Evolutionary conservation across 2,113 vertebrate genomes (phyloP).

Genomic region (Meleagris gallopavo): DNA sequence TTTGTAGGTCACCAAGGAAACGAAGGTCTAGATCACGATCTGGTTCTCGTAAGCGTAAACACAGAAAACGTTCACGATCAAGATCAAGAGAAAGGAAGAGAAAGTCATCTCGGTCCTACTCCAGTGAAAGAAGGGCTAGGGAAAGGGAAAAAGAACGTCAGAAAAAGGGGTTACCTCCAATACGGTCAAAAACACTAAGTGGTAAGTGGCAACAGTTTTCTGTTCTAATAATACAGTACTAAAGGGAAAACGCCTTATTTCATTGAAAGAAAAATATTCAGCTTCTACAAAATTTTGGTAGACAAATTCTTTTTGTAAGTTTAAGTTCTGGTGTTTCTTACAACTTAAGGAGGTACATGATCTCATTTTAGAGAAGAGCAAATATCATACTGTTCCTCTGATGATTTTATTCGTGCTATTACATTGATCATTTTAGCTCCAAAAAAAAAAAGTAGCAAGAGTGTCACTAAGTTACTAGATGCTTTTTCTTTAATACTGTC

Average conservation of each 20-base stretch:
- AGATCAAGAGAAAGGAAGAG: conserved; percentile 96
- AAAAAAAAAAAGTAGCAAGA: background rate
- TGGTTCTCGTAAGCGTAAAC: conserved; percentile 95
- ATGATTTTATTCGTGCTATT: background rate
- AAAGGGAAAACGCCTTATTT: background rate
- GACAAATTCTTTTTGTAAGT: background rate
- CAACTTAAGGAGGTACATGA: background rate
- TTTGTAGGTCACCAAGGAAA: conserved; percentile 92
- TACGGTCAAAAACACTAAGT: conserved; percentile 94
- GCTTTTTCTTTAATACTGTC: background rate
- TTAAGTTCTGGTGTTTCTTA: background rate
- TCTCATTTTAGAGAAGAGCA: background rate
- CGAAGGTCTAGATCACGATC: conserved; percentile 94
- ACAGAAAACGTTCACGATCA: conserved; percentile 94
- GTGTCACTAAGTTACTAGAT: background rate
- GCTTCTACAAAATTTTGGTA: background rate
- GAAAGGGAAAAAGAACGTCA: conserved; percentile 96
- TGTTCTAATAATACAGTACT: background rate
- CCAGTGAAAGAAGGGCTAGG: conserved; percentile 91
- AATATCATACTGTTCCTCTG: background rate
- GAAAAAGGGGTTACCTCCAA: conserved; percentile 95
- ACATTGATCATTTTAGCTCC: background rate
- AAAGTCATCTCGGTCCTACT: conserved; percentile 94
- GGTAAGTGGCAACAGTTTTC: conserved; percentile 74
- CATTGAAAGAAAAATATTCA: background rate